Conservation (phyloP, 2,797 vertebrate species). For the Clarias platycephalus region DNA sequence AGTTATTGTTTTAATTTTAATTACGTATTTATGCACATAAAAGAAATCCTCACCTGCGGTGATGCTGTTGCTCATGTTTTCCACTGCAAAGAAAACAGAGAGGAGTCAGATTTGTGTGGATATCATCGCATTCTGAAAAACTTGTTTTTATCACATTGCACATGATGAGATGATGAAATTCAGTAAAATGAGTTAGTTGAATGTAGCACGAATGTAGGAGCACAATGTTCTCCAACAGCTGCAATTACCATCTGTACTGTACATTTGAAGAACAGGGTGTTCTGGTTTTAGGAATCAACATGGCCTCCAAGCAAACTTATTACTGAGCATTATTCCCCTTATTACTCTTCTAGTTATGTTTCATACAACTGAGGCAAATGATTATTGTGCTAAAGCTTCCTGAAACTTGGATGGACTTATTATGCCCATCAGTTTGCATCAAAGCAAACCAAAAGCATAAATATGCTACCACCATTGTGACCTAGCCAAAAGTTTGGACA, state of each 20-base stretch:
- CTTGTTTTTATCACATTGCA: background rate
- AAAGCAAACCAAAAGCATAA: background rate
- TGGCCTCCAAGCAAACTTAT: background rate
- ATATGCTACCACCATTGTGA: background rate
- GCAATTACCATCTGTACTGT: background rate
- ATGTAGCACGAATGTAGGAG: background rate
- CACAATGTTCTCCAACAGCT: background rate
- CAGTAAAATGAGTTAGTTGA: no score
- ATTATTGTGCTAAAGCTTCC: background rate
- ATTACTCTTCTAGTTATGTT: background rate
- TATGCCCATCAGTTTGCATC: background rate
- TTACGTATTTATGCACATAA: background rate
- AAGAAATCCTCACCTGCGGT: constrained; percentile 72
- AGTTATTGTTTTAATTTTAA: background rate
- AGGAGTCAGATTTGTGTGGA: background rate
- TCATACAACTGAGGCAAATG: background rate
- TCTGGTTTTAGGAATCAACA: constrained; percentile 16
- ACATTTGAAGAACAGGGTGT: background rate
- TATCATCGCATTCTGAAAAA: no score
- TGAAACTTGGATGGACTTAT: background rate
- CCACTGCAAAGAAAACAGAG: constrained; percentile 70
- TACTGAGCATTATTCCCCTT: background rate
- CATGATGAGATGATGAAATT: background rate
- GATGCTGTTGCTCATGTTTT: constrained; percentile 75
- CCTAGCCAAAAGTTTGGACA: no score